Evolutionary conservation across 1,140 invertebrate genomes (phyloP).

Genomic region (Formica selysi): DNA sequence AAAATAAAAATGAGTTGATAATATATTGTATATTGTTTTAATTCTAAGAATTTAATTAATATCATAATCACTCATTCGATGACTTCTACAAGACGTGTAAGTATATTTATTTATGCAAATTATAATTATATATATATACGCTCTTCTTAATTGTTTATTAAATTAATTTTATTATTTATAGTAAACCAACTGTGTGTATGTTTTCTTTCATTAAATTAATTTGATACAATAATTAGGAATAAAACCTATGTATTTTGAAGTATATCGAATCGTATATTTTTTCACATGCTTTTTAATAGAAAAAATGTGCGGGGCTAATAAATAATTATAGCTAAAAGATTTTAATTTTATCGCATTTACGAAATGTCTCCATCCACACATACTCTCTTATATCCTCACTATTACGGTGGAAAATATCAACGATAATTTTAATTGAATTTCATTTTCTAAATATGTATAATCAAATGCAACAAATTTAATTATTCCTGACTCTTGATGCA

Average conservation of each 20-base stretch:
- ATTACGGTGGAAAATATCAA: constrained; percentile 14
- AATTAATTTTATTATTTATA: constrained; percentile 28
- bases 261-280: neutral
- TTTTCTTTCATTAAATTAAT: neutral
- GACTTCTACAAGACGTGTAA: neutral
- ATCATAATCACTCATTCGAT: neutral
- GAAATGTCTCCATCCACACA: neutral
- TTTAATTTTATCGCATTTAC: neutral
- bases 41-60: constrained; percentile 10
- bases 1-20: neutral
- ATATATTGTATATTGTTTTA: neutral
- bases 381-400: neutral
- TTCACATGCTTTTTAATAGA: no score
- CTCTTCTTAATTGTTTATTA: neutral
- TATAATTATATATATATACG: neutral
- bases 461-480: constrained; percentile 62
- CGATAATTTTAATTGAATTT: constrained; percentile 61
- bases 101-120: neutral
- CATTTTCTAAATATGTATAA: constrained; percentile 19
- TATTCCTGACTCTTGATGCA: neutral
- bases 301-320: neutral
- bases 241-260: neutral
- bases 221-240: neutral
- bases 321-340: neutral
- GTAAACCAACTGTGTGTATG: neutral